A percentile compares a stretch with the other conserved stretches of the same genome.
These are phyloP conservation scores for Cacoxenus indagator DNA, from an alignment of 2,888 invertebrate genomes.

Conservation along the genomic window DNA sequence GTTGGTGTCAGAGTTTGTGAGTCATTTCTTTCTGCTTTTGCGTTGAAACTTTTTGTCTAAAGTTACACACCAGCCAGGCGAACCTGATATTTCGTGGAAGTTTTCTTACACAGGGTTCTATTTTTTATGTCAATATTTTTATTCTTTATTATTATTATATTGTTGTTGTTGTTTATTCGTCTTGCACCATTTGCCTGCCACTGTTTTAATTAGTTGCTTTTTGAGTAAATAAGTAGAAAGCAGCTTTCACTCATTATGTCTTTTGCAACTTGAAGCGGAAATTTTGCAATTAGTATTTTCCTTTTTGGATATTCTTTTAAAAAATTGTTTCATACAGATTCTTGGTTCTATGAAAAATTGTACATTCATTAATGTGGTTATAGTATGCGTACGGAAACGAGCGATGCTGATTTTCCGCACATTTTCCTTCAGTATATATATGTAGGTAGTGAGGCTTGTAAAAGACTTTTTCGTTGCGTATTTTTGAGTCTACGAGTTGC, in stretches of 20 bases:
- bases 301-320: not conserved
- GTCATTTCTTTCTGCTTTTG: no score
- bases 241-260: conserved; percentile 7
- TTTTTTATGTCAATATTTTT: no score
- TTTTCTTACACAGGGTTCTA: no score
- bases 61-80: not conserved
- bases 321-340: not conserved
- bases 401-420: no score
- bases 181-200: not conserved
- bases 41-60: not conserved
- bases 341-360: not conserved
- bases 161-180: not conserved
- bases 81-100: not conserved
- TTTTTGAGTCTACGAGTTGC: no score
- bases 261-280: conserved; percentile 5
- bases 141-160: not conserved
- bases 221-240: conserved; percentile 15
- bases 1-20: no score
- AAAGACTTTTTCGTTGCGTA: no score
- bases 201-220: conserved; percentile 20
- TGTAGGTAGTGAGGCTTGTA: no score
- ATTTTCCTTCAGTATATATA: no score
- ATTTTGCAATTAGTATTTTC: conserved; percentile 12
- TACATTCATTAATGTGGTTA: no score
- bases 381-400: no score